Evolutionary conservation across 2,113 vertebrate species (phyloP).

Genomic region (Atherinomorus stipes): DNA sequence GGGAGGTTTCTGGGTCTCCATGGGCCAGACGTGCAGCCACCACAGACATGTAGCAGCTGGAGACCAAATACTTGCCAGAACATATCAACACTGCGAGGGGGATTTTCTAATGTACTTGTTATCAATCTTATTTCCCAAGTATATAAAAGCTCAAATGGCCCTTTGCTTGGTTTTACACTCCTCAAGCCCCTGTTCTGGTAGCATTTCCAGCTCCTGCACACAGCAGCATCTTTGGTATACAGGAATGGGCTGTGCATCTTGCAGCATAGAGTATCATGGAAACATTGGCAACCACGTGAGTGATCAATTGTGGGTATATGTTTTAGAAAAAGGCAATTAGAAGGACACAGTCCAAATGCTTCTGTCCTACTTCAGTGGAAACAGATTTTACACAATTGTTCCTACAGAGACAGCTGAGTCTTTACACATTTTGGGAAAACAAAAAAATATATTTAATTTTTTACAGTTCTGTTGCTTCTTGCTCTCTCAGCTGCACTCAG

Average conservation of each 20-base stretch:
- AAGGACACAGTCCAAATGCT: conserved; percentile 27
- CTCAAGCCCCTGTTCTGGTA: conserved; percentile 55
- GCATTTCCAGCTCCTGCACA: conserved; percentile 59
- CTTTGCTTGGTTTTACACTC: conserved; percentile 56
- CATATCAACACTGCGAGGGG: not conserved
- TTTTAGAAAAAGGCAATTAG: conserved; percentile 60
- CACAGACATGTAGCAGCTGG: not conserved
- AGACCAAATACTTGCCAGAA: conserved; percentile 35
- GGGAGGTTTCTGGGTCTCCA: conserved; percentile 38
- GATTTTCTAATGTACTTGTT: conserved; percentile 55
- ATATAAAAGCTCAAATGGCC: conserved; percentile 67
- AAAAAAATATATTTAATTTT: conserved; percentile 34
- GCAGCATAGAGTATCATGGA: conserved; percentile 45
- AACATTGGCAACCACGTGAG: conserved; percentile 57
- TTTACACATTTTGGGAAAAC: conserved; percentile 28
- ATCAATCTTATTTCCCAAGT: conserved; percentile 66
- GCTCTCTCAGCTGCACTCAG: conserved; percentile 47
- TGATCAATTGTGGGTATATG: conserved; percentile 47
- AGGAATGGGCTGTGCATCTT: conserved; percentile 34
- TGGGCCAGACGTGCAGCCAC: conserved; percentile 12
- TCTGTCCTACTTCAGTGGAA: conserved; percentile 9
- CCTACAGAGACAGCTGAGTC: conserved; percentile 33
- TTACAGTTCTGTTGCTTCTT: conserved; percentile 32
- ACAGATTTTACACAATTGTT: conserved; percentile 15
- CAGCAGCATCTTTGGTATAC: conserved; percentile 47